These are phyloP conservation scores for Pocillopora meandrina DNA, from an alignment of 92 coral and sea anemone species.

Conservation along the genomic window DNA sequence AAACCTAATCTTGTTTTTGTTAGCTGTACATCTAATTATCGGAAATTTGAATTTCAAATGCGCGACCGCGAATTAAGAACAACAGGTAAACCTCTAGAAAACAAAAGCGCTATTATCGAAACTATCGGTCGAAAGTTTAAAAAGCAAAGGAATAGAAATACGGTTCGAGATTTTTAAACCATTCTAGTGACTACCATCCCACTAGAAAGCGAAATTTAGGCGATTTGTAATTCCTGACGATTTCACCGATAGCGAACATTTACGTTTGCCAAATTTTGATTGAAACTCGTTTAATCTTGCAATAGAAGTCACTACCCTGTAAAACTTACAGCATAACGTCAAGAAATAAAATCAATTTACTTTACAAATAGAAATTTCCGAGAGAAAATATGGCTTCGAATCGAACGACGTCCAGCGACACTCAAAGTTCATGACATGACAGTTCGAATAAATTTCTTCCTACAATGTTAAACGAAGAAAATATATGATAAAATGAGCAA, in stretches of 20 bases:
- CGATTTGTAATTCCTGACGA: background rate
- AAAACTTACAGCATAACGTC: background rate
- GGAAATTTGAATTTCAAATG: slow-evolving; percentile 7
- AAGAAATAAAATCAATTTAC: background rate
- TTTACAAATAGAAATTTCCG: background rate
- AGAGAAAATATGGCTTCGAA: background rate
- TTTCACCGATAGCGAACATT: background rate
- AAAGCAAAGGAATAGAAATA: background rate
- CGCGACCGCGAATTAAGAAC: slow-evolving; percentile 10
- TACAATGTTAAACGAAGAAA: background rate
- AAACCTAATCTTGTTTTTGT: background rate
- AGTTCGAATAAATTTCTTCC: background rate
- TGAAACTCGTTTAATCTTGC: background rate
- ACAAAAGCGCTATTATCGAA: slow-evolving; percentile 13
- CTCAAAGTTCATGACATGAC: background rate
- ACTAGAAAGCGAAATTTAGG: slow-evolving; percentile 5
- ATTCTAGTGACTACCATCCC: background rate
- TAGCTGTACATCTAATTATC: background rate
- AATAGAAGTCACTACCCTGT: background rate
- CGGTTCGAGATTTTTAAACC: background rate
- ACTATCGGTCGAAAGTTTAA: background rate
- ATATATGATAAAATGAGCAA: background rate
- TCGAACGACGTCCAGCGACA: slow-evolving; percentile 10
- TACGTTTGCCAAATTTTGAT: background rate
- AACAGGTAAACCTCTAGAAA: slow-evolving; percentile 2